These are phyloP conservation scores for Thera obeliscata DNA, from an alignment of 2,888 invertebrate species.

Conservation along the genomic window DNA sequence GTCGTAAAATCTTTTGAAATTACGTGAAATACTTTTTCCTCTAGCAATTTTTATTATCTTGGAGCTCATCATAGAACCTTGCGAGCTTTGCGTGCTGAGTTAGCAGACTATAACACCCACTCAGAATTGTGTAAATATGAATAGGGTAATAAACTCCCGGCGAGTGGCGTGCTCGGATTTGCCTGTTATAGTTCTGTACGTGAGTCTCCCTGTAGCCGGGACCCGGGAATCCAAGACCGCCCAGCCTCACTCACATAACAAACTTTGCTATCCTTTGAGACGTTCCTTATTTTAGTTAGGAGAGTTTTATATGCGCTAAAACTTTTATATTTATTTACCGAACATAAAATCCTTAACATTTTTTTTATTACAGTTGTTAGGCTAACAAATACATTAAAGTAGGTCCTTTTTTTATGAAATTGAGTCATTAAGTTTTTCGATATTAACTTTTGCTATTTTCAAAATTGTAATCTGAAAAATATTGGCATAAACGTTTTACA, in stretches of 20 bases:
- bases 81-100: slow-evolving; percentile 31
- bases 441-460: neutral
- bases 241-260: slow-evolving; percentile 59
- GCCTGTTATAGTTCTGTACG: slow-evolving; percentile 75
- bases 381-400: slow-evolving; percentile 21
- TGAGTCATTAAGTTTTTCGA: slow-evolving; percentile 5
- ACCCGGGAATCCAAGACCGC: slow-evolving; percentile 39
- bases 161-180: slow-evolving; percentile 74
- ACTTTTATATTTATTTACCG: slow-evolving; percentile 39
- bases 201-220: slow-evolving; percentile 59
- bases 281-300: slow-evolving; percentile 58
- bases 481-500: neutral
- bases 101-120: slow-evolving; percentile 60
- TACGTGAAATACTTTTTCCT: slow-evolving; percentile 22
- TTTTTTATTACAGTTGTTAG: slow-evolving; percentile 21
- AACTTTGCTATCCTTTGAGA: slow-evolving; percentile 68
- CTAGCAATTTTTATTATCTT: slow-evolving; percentile 25
- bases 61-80: slow-evolving; percentile 30
- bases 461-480: neutral
- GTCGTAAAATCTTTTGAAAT: slow-evolving; percentile 32
- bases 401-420: slow-evolving; percentile 12
- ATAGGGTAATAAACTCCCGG: slow-evolving; percentile 76
- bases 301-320: slow-evolving; percentile 41
- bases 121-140: slow-evolving; percentile 79
- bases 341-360: slow-evolving; percentile 27